These are phyloP conservation scores for Cydia pomonella DNA, from an alignment of 1,140 invertebrate genomes.

Conservation along the genomic window DNA sequence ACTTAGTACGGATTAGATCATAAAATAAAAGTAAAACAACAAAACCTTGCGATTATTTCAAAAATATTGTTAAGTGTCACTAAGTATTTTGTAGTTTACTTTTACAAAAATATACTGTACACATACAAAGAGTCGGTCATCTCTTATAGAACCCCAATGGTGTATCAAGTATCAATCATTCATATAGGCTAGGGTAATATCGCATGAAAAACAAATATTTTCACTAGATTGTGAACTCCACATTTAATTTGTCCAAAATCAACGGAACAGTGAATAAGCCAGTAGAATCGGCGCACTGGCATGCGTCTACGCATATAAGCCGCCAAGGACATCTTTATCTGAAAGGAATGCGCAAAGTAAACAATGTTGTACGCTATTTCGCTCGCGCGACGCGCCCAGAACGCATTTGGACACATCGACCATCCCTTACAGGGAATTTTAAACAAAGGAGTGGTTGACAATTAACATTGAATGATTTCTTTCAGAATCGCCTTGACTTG, in stretches of 20 bases:
- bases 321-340: constrained; percentile 76
- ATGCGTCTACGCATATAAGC: constrained; percentile 58
- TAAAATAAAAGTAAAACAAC: not conserved
- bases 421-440: constrained; percentile 20
- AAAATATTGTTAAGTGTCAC: too few species aligned
- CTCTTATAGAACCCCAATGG: too few species aligned
- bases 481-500: not conserved
- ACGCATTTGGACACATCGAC: constrained; percentile 15
- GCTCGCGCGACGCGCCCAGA: constrained; percentile 56
- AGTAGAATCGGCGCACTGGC: constrained; percentile 39
- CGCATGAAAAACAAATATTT: not conserved
- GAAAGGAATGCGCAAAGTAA: constrained; percentile 70
- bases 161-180: too few species aligned
- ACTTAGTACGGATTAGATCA: not conserved
- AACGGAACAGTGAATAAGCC: constrained; percentile 29
- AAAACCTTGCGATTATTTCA: not conserved
- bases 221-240: not conserved
- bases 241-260: not conserved
- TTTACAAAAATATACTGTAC: too few species aligned
- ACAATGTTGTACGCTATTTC: constrained; percentile 67
- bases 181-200: too few species aligned
- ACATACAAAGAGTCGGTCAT: too few species aligned
- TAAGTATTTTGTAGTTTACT: too few species aligned
- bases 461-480: constrained; percentile 1
- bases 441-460: constrained; percentile 18